Evolutionary conservation across 1,140 invertebrate species (phyloP), one percentile per base, ranked within the genome.

Genomic region (Plectus sambesii): DNA sequence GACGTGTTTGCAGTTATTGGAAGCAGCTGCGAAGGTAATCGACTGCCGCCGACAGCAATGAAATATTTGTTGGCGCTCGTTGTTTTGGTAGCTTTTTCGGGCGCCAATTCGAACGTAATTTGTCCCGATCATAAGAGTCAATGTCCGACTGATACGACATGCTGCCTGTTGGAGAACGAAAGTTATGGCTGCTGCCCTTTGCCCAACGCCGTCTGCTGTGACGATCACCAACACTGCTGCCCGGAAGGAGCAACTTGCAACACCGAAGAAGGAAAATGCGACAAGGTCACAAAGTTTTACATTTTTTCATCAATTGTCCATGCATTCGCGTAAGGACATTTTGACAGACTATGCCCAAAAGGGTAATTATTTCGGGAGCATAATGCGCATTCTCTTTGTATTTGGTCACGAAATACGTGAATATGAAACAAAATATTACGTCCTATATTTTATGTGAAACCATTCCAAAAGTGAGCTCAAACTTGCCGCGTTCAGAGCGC

Each of bases 131-230:
- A 22, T 22, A 45, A 23, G 20, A 56, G 53, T 23, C 44, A 63
- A 39, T 74, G 73, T 59, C 67, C 62, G 12, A 58, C 62, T 57
- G 59, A 60, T 5, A 56, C 56, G 9, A 73, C 73, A 12, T 74
- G 73, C 51, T 74, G 73, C 59, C 51, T 61, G 30, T 17, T 69
- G 17, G 47, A 15, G 0, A 40, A 47, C 38, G 66, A 61, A 20
- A 40, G 56, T 9, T 73, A 61, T 50, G 71, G 69, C 36, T 74
- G 73, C 42, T 74, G 72, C 55, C 71, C 70, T 9, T 40, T 64
- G 8, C 56, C 62, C 23, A 51, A 71, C 49, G 73, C 56, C 19
- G 55, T 59, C 37, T 70, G 70, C 54, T 72, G 68, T 44, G 19
- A 47, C 4, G 69, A 70, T 42, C 22, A 38, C 19, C 22, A 56